Evolutionary conservation across 2,113 vertebrate genomes (phyloP).

Genomic region (Myrmophylax atrothorax): DNA sequence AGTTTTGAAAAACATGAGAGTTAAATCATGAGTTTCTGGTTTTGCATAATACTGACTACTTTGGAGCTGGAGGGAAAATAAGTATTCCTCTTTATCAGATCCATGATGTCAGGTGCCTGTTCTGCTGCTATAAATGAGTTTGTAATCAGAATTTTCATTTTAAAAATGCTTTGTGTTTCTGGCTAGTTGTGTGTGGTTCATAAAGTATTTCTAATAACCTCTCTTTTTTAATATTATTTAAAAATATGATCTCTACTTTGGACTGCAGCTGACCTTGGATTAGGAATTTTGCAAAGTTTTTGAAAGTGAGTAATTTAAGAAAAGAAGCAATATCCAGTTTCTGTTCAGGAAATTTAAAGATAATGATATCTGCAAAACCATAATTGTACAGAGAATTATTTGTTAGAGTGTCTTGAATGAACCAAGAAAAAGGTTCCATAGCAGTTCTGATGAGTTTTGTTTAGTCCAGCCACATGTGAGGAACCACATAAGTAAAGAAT

Average conservation of each 20-base stretch:
- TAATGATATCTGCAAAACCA: not conserved
- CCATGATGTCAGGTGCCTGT: not conserved
- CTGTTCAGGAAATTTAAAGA: not conserved
- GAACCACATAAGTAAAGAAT: not conserved
- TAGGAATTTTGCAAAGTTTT: not conserved
- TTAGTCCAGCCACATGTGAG: not conserved
- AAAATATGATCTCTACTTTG: not conserved
- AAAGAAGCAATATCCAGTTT: not conserved
- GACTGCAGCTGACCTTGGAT: not conserved
- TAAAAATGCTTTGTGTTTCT: not conserved
- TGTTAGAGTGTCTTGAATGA: fast-evolving
- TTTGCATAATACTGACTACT: not conserved
- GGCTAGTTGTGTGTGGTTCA: not conserved
- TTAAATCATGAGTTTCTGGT: not conserved
- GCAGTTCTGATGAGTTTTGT: not conserved
- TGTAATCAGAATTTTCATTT: not conserved
- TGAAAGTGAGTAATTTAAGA: not conserved
- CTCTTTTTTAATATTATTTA: not conserved
- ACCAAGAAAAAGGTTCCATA: not conserved
- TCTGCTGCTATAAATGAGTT: not conserved
- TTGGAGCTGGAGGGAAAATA: not conserved
- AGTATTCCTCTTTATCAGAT: not conserved
- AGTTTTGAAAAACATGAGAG: not conserved
- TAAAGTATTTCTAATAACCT: not conserved
- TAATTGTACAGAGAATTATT: not conserved